Evolutionary conservation across 2,888 invertebrate species (phyloP).

Genomic region (Gandaritis pyraliata): DNA sequence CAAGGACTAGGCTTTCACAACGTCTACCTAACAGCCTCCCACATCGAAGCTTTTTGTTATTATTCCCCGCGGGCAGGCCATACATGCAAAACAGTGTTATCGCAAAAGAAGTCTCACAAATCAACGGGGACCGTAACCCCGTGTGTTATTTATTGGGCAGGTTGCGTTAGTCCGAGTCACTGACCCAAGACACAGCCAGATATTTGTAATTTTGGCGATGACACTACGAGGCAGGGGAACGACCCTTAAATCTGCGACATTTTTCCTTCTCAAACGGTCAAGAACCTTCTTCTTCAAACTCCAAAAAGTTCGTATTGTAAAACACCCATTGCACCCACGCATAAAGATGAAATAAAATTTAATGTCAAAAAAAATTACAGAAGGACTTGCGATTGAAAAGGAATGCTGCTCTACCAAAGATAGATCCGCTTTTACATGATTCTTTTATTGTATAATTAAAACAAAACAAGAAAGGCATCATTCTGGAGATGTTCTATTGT

Average conservation of each 20-base stretch:
- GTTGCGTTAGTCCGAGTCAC: conserved; percentile 13
- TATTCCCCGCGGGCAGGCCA: conserved; percentile 6
- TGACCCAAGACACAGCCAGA: conserved; percentile 11
- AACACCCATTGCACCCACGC: conserved; percentile 4
- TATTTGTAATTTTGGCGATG: conserved; percentile 34
- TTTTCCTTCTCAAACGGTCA: conserved; percentile 28
- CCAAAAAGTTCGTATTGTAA: background rate
- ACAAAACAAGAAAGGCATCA: background rate
- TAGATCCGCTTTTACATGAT: background rate
- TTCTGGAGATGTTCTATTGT: background rate
- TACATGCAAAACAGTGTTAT: conserved; percentile 9
- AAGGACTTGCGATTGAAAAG: background rate
- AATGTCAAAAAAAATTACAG: background rate
- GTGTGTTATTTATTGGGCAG: conserved; percentile 24
- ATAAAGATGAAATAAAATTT: background rate
- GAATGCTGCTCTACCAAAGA: background rate
- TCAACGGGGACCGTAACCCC: conserved; percentile 9
- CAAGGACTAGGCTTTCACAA: conserved; percentile 43
- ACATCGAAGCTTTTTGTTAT: conserved; percentile 18
- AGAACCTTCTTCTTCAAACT: conserved; percentile 9
- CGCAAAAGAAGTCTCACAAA: conserved; percentile 12
- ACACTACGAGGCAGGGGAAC: conserved; percentile 29
- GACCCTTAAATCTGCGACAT: conserved; percentile 28
- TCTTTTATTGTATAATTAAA: background rate
- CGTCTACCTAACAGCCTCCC: conserved; percentile 20